Evolutionary conservation across 2,888 invertebrate genomes (phyloP).

Genomic region (Cerastis rubricosa): DNA sequence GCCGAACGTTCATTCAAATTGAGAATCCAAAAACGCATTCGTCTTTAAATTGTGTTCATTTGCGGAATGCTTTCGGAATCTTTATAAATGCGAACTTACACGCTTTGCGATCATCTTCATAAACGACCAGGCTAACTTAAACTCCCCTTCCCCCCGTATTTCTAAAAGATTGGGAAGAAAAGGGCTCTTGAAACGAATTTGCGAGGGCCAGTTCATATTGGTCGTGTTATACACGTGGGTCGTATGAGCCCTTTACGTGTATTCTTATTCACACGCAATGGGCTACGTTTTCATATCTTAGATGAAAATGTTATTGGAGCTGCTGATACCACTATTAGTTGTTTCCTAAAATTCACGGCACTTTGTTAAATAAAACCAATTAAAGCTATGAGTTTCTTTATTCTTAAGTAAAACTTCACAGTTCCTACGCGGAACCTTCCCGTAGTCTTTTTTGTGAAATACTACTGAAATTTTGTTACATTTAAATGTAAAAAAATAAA

Average conservation of each 20-base stretch:
- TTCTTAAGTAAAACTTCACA: background rate
- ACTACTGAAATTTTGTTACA: background rate
- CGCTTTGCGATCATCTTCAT: slow-evolving; percentile 73
- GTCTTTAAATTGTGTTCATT: slow-evolving; percentile 90
- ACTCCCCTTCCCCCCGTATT: slow-evolving; percentile 61
- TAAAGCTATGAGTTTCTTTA: background rate
- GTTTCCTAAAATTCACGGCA: background rate
- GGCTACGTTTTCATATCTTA: slow-evolving; percentile 74
- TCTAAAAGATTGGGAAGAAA: slow-evolving; percentile 58
- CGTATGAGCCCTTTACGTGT: slow-evolving; percentile 79
- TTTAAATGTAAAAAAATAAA: background rate
- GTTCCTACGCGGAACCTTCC: background rate
- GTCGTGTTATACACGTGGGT: slow-evolving; percentile 74
- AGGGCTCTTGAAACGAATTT: slow-evolving; percentile 61
- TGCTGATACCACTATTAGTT: slow-evolving; percentile 41
- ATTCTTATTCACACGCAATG: slow-evolving; percentile 84
- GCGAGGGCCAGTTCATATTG: slow-evolving; percentile 75
- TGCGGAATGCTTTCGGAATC: slow-evolving; percentile 86
- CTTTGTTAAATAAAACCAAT: background rate
- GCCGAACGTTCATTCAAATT: slow-evolving; percentile 83
- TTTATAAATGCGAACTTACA: slow-evolving; percentile 87
- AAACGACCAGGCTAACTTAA: slow-evolving; percentile 72
- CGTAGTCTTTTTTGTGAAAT: background rate
- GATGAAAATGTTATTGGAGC: slow-evolving; percentile 69
- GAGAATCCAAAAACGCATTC: slow-evolving; percentile 84